phyloP scores from a whole-genome alignment of 2,113 vertebrate species.

The Cottus gobio region DNA sequence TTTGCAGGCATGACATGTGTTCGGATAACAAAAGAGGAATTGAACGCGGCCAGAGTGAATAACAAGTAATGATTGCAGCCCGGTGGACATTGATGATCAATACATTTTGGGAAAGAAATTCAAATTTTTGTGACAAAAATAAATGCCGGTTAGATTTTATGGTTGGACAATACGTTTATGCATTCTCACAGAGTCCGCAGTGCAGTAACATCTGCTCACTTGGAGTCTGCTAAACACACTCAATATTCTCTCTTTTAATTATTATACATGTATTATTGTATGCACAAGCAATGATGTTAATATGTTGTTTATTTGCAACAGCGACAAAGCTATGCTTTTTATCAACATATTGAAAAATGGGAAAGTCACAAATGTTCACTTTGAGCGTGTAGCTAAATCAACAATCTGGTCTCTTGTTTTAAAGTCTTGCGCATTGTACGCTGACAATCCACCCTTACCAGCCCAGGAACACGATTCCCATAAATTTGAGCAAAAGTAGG shows the following conservation, averaged over 20 bases:
- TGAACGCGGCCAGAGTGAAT: background rate
- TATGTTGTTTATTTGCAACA: background rate
- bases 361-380: background rate
- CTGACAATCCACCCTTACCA: background rate
- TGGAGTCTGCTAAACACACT: constrained; percentile 13
- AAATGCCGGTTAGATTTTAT: constrained; percentile 11
- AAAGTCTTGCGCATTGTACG: background rate
- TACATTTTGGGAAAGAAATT: background rate
- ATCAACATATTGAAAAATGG: background rate
- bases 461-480: background rate
- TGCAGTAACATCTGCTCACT: constrained; percentile 12
- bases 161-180: background rate
- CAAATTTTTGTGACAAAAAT: background rate
- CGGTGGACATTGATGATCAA: constrained; percentile 11
- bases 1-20: constrained; percentile 17
- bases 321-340: background rate
- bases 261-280: background rate
- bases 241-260: constrained; percentile 1
- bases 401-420: background rate
- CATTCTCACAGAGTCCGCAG: constrained; percentile 7
- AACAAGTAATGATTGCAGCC: constrained; percentile 12
- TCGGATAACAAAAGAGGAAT: constrained; percentile 18
- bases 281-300: background rate
- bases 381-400: background rate
- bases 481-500: background rate